Evolutionary conservation across 2,888 invertebrate genomes (phyloP).

Genomic region (Thera britannica): DNA sequence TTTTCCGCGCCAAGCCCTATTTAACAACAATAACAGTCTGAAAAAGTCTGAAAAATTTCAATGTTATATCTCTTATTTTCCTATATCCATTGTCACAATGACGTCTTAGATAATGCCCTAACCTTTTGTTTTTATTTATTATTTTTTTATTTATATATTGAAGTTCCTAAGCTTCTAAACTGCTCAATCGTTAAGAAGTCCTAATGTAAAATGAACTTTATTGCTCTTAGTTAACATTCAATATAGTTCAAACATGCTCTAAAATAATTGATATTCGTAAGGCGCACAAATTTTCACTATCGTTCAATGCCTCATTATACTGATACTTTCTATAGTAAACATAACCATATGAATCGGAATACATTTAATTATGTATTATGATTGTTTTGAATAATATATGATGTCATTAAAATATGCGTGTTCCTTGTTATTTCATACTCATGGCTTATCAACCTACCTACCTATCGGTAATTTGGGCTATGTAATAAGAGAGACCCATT

Average conservation of each 20-base stretch:
- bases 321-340: slow-evolving; percentile 77
- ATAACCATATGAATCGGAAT: slow-evolving; percentile 56
- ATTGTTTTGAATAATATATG: slow-evolving; percentile 42
- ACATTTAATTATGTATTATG: slow-evolving; percentile 51
- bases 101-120: no score
- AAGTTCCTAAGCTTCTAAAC: no score
- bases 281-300: slow-evolving; percentile 74
- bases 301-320: slow-evolving; percentile 75
- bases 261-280: slow-evolving; percentile 66
- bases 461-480: background rate
- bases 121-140: no score
- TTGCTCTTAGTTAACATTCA: background rate
- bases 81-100: no score
- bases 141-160: no score
- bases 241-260: slow-evolving; percentile 38
- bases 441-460: background rate
- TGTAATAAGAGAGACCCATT: no score
- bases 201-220: background rate
- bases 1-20: no score
- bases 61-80: no score
- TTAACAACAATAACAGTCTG: no score
- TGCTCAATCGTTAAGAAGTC: background rate
- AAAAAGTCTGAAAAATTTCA: no score
- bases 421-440: slow-evolving; percentile 25
- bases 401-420: slow-evolving; percentile 49